A percentile compares a stretch with the other conserved stretches of the same genome.
phyloP scores from a whole-genome alignment of 2,797 vertebrate species.

The Apogon hyalosoma region DNA sequence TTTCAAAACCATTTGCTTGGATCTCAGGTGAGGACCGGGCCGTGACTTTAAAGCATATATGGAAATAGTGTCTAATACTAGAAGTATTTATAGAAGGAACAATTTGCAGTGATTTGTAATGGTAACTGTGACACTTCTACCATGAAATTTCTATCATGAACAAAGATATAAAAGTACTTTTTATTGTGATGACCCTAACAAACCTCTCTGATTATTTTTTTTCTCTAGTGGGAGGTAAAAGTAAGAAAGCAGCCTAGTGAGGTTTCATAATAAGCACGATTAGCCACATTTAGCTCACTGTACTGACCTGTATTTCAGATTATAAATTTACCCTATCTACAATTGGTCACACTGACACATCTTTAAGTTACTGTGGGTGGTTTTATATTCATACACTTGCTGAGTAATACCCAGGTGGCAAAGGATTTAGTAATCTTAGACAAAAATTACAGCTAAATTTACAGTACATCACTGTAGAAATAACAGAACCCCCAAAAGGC shows the following conservation, averaged over 20 bases:
- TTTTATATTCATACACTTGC: conserved; percentile 10
- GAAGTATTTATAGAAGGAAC: conserved; percentile 1
- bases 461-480: neutral
- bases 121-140: neutral
- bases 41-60: neutral
- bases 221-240: conserved; percentile 6
- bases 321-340: conserved; percentile 19
- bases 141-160: neutral
- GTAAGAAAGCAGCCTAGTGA: neutral
- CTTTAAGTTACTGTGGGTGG: neutral
- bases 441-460: neutral
- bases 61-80: neutral
- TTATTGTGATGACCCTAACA: conserved; percentile 7
- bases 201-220: neutral
- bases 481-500: neutral
- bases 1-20: conserved; percentile 6
- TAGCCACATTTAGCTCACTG: neutral
- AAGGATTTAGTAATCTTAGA: conserved; percentile 12
- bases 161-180: conserved; percentile 1
- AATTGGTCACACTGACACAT: conserved; percentile 12
- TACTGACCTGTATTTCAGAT: conserved; percentile 15
- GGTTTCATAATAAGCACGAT: conserved; percentile 2
- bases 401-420: conserved; percentile 7
- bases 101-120: neutral
- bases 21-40: conserved; percentile 11